Conservation (phyloP, 2,888 invertebrate genomes). For the Neria commutata region DNA sequence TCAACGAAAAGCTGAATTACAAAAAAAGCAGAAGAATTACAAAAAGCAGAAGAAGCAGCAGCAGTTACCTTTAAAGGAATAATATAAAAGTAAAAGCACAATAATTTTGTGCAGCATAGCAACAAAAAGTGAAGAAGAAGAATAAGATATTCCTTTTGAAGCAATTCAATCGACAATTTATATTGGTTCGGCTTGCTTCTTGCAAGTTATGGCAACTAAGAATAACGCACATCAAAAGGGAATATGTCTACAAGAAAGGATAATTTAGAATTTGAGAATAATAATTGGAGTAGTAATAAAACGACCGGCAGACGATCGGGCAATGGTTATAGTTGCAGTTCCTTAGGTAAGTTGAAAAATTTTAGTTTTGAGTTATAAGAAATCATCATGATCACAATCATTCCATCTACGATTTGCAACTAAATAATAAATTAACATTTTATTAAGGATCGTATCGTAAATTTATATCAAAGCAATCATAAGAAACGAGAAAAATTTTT, state of each 20-base stretch:
- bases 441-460: too few relatives aligned
- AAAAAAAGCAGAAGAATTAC: too few relatives aligned
- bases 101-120: neutral
- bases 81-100: too few relatives aligned
- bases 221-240: neutral
- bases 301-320: conserved; percentile 61
- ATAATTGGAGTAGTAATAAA: conserved; percentile 58
- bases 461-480: too few relatives aligned
- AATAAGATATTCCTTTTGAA: neutral
- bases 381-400: too few relatives aligned
- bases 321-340: conserved; percentile 61
- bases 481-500: too few relatives aligned
- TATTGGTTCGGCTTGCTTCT: neutral
- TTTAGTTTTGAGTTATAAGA: conserved; percentile 22
- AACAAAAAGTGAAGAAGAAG: neutral
- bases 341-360: conserved; percentile 54
- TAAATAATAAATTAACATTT: too few relatives aligned
- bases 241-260: conserved; percentile 49
- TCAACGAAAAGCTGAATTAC: too few relatives aligned
- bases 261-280: conserved; percentile 59
- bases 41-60: too few relatives aligned
- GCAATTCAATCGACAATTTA: neutral
- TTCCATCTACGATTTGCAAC: too few relatives aligned
- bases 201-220: conserved; percentile 22
- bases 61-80: too few relatives aligned